Percentiles rank a stretch among this genome's conserved stretches.
phyloP scores from a whole-genome alignment of 2,888 invertebrate species.

The Molanna angustata region DNA sequence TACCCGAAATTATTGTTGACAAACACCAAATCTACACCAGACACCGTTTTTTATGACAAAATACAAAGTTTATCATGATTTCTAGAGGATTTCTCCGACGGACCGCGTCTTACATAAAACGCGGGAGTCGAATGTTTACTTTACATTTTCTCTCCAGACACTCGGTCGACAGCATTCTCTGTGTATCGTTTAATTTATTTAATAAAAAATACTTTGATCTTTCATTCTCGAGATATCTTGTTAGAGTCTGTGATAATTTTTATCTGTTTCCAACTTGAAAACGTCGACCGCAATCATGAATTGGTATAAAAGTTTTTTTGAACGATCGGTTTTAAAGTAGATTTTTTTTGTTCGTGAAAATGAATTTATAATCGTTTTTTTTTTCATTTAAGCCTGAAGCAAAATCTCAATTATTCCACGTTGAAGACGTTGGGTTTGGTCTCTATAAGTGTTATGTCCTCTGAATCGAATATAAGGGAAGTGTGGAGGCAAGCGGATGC shows the following conservation, averaged over 20 bases:
- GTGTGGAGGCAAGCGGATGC: conserved; percentile 73
- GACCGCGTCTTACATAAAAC: conserved; percentile 21
- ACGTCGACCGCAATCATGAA: too few relatives aligned
- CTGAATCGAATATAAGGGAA: conserved; percentile 50
- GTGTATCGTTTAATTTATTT: conserved; percentile 13
- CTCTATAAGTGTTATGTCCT: conserved; percentile 54
- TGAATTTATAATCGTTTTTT: conserved; percentile 6
- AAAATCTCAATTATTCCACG: conserved; percentile 50
- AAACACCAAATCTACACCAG: conserved; percentile 11
- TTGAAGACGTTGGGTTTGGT: conserved; percentile 53
- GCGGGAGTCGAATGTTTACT: conserved; percentile 10
- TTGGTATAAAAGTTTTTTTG: too few relatives aligned
- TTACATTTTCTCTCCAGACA: conserved; percentile 22
- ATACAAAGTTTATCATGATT: conserved; percentile 14
- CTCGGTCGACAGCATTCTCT: conserved; percentile 20
- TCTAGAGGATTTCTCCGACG: background rate
- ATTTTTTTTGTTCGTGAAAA: too few relatives aligned
- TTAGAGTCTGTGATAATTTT: too few relatives aligned
- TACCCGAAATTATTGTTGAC: background rate
- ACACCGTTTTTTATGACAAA: conserved; percentile 11
- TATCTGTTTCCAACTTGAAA: too few relatives aligned
- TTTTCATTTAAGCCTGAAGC: conserved; percentile 43
- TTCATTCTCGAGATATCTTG: too few relatives aligned
- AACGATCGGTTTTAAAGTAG: background rate
- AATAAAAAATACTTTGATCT: too few relatives aligned